Percentiles rank a stretch among this genome's conserved stretches.
phyloP scores from a whole-genome alignment of 2,113 vertebrate species.

The Xiphorhynchus elegans region DNA sequence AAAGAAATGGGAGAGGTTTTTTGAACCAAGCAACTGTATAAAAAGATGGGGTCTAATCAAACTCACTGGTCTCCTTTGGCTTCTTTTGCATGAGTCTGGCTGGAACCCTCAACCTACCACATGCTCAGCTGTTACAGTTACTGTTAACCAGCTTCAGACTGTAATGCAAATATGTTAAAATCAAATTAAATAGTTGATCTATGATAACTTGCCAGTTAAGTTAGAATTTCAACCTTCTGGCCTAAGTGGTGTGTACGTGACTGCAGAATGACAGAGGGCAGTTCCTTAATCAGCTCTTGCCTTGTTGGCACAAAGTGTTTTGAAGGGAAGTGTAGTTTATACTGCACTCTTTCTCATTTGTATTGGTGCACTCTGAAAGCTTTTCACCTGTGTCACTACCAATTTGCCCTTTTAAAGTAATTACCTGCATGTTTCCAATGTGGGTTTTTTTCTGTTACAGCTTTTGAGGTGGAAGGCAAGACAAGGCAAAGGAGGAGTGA shows the following conservation, averaged over 20 bases:
- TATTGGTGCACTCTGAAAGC: neutral
- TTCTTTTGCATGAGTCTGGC: neutral
- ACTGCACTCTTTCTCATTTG: neutral
- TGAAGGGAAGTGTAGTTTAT: neutral
- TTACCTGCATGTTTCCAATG: neutral
- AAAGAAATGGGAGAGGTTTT: neutral
- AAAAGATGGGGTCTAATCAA: neutral
- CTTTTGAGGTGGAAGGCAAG: neutral
- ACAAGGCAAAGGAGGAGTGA: neutral
- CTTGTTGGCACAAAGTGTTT: neutral
- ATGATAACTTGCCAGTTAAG: neutral
- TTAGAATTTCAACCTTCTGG: neutral
- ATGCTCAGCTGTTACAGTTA: neutral
- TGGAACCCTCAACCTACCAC: neutral
- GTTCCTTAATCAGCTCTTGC: neutral
- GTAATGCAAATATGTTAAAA: conserved; percentile 1
- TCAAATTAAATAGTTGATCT: neutral
- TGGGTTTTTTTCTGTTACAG: neutral
- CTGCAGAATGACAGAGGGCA: neutral
- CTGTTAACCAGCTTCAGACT: neutral
- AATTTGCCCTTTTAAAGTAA: neutral
- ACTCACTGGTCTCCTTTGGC: neutral
- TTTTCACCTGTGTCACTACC: neutral
- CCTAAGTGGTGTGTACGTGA: neutral
- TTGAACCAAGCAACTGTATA: neutral